Evolutionary conservation across 2,113 vertebrate genomes (phyloP).

Genomic region (Suncus etruscus): DNA sequence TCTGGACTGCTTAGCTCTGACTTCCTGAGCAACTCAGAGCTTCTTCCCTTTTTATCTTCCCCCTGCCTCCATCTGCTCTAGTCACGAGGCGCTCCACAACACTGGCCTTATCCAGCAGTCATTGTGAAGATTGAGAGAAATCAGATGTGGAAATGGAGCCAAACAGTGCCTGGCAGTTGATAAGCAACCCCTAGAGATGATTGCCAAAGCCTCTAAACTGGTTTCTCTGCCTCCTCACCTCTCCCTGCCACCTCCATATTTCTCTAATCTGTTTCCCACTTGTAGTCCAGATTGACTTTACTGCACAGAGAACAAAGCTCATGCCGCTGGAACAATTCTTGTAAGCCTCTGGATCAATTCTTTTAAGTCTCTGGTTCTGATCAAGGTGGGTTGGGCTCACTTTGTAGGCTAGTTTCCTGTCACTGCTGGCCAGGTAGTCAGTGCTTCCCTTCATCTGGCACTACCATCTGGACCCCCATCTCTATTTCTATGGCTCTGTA

Average conservation of each 20-base stretch:
- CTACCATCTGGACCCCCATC: neutral
- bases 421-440: neutral
- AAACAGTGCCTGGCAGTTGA: neutral
- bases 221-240: constrained; percentile 10
- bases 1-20: neutral
- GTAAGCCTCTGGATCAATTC: neutral
- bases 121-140: neutral
- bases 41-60: neutral
- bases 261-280: neutral
- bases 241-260: neutral
- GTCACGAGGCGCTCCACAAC: too few relatives aligned
- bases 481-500: neutral
- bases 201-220: constrained; percentile 21
- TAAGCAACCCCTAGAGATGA: neutral
- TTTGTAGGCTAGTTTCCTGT: neutral
- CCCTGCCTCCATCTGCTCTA: neutral
- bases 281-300: neutral
- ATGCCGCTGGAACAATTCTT: neutral
- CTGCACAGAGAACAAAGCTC: neutral
- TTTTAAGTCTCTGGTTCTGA: neutral
- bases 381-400: neutral
- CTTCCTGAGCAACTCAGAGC: neutral
- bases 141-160: neutral
- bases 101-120: too few relatives aligned
- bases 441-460: neutral